Base-by-base conservation (phyloP, 2,888 invertebrate species). In the Neoitamus cyanurus region DNA sequence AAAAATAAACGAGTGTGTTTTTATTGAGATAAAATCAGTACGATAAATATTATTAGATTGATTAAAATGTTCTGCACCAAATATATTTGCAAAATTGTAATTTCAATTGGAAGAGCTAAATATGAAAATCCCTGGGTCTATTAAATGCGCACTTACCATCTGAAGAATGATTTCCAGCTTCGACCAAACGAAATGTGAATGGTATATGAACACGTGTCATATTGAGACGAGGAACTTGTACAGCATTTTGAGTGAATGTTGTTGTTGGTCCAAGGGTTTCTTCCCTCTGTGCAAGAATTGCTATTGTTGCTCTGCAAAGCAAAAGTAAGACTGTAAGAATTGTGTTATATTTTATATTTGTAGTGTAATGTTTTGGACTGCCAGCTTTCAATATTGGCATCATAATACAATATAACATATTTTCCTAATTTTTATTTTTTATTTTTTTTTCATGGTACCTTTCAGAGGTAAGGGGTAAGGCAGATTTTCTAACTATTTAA, bases 151-250 rank as follows among this genome's bases (percentile, higher is more conserved):
- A 9, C n/a, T 78, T 89, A 95, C 95, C 95, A 88, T 93, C 93
- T 88, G 95, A 95, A 15, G 94, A 94, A 87, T 95, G 93, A 88
- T 94, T 94, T 84, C 94, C 94, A 86, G 94, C 93, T 90, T 96
- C 95, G 88, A 94, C 92, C 85, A 96, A 92, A 89, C 95, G 95
- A 92, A 96, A 96, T 15, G 95, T 95, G 92, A 96, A 96, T 13
- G 96, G 96, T 89, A 96, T 96, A 91, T 95, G 95, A 20, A 96
- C 95, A 90, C 95, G 94, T 93, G 95, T 96, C 96, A 96, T 96
- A 89, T 95, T 94, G 91, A 96, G 94, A 88, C 95, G 94, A 0
- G 96, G 95, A 13, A 87, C 86, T 83, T 86, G 86, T 7, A 87
- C 75, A 34, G 83, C 34, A 85, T 77, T 86, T 82, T 86, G 86